Conservation (phyloP, 2,888 invertebrate genomes). For the Cephus sareptanus region DNA sequence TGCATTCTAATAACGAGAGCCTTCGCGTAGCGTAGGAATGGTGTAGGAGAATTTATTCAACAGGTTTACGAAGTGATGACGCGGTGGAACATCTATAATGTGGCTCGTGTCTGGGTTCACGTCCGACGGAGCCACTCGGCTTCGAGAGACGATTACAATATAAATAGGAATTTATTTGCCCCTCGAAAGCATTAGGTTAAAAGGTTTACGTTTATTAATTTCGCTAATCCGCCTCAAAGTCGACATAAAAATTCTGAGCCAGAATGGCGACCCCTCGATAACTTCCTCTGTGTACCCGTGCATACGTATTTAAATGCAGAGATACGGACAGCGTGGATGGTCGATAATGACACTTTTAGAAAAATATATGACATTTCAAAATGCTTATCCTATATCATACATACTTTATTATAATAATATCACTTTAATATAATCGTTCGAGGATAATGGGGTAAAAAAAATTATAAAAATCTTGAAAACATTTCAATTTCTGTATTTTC, state of each 20-base stretch:
- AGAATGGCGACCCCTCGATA: neutral
- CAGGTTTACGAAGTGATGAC: conserved; percentile 64
- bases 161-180: conserved; percentile 61
- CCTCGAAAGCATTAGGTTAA: conserved; percentile 56
- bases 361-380: neutral
- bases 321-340: neutral
- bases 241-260: neutral
- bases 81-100: conserved; percentile 59
- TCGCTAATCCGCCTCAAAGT: conserved; percentile 47
- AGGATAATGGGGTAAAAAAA: neutral
- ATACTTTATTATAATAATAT: neutral
- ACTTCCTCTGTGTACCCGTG: neutral
- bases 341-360: neutral
- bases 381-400: neutral
- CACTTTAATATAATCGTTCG: neutral
- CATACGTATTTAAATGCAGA: neutral
- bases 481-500: neutral
- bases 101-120: conserved; percentile 45
- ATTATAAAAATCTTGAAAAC: neutral
- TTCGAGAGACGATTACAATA: conserved; percentile 53
- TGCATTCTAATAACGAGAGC: neutral
- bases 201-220: conserved; percentile 64
- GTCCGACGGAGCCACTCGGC: conserved; percentile 14
- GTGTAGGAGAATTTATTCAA: conserved; percentile 48
- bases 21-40: conserved; percentile 2